phyloP scores from a whole-genome alignment of 2,797 vertebrate genomes.

The Chaetophractus vellerosus region DNA sequence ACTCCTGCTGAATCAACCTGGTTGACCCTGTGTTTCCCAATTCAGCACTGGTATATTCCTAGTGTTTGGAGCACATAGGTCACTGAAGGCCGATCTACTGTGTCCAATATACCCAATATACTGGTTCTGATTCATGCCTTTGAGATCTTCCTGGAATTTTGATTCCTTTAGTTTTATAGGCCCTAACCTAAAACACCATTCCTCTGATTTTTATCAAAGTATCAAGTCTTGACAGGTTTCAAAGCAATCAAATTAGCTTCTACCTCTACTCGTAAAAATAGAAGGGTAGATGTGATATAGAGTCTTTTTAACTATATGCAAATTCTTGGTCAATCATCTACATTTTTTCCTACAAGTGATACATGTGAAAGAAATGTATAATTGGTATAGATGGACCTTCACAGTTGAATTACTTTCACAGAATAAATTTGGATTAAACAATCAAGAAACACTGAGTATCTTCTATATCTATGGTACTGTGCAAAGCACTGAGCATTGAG shows the following conservation, averaged over 20 bases:
- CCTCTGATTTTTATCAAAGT: background rate
- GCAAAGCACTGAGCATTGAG: background rate
- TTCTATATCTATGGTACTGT: background rate
- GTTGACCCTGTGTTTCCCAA: background rate
- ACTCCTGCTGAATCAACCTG: background rate
- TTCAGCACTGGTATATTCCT: background rate
- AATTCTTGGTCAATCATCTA: background rate
- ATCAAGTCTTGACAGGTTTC: background rate
- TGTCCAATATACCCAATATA: too few relatives aligned
- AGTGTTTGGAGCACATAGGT: too few relatives aligned
- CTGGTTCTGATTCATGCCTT: background rate
- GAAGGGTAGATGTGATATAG: background rate
- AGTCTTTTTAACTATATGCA: background rate
- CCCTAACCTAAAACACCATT: background rate
- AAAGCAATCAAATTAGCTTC: conserved; percentile 20
- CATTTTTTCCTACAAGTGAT: background rate
- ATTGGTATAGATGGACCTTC: background rate
- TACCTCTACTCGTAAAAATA: background rate
- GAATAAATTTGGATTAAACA: background rate
- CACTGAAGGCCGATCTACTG: background rate
- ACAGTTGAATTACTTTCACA: background rate
- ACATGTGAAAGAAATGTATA: background rate
- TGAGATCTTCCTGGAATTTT: background rate
- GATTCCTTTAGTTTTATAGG: background rate
- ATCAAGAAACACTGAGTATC: background rate